Conservation (phyloP, 2,797 vertebrate genomes). For the Microctenopoma stevenorrisi region DNA sequence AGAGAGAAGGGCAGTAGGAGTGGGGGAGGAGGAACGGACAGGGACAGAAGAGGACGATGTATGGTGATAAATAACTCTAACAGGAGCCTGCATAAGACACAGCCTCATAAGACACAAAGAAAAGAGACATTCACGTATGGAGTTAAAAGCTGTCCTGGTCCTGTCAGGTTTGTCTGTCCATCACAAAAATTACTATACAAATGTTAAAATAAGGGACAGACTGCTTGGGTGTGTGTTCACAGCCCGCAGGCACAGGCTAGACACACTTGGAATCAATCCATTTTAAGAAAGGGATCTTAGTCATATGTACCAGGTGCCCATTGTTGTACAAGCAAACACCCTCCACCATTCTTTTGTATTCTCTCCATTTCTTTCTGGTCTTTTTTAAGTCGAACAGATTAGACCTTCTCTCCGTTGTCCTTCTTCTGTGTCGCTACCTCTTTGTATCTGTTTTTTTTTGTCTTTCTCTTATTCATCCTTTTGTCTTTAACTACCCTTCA, state of each 20-base stretch:
- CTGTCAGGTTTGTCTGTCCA: constrained; percentile 17
- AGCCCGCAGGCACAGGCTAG: constrained; percentile 10
- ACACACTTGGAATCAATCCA: constrained; percentile 62
- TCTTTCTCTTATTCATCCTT: constrained; percentile 41
- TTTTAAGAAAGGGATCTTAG: constrained; percentile 28
- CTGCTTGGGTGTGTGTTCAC: constrained; percentile 20
- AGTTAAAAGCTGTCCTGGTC: constrained; percentile 12
- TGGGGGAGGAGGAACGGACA: constrained; percentile 7
- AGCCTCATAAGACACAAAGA: constrained; percentile 8
- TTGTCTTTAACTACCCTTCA: constrained; percentile 64
- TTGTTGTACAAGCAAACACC: constrained; percentile 28
- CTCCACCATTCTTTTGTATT: constrained; percentile 13
- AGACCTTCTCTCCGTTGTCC: constrained; percentile 36
- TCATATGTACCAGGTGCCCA: constrained; percentile 44
- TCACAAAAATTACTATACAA: background rate
- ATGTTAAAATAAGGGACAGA: background rate
- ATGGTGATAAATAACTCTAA: constrained; percentile 39
- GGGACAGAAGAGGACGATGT: constrained; percentile 12
- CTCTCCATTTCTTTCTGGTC: constrained; percentile 10
- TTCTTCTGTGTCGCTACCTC: constrained; percentile 12
- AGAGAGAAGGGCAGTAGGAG: constrained; percentile 1
- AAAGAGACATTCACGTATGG: background rate
- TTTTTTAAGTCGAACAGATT: constrained; percentile 32
- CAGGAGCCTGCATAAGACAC: background rate
- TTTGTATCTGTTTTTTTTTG: constrained; percentile 27